phyloP scores from a whole-genome alignment of 2,888 invertebrate genomes.

The Eupelmus urozonus region DNA sequence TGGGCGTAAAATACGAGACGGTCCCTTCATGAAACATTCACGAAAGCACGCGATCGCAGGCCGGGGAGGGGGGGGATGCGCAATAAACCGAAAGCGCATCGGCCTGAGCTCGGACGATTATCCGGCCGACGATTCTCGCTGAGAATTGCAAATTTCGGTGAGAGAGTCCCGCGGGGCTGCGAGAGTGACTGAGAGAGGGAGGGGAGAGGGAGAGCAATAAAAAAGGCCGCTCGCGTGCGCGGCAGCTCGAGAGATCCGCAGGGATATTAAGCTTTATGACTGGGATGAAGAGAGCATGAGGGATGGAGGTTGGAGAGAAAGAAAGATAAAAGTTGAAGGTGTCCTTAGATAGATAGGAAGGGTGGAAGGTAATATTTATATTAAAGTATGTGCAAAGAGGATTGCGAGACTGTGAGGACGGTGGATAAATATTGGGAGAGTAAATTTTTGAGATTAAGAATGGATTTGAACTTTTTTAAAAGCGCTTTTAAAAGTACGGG shows the following conservation, averaged over 20 bases:
- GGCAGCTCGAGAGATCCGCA: not conserved
- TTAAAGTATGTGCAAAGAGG: no score
- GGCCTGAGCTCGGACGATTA: constrained; percentile 13
- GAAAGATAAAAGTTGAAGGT: constrained; percentile 21
- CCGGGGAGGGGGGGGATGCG: not conserved
- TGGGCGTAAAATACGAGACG: constrained; percentile 23
- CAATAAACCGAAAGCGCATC: not conserved
- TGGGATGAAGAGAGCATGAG: not conserved
- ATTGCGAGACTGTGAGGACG: no score
- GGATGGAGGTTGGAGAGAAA: not conserved
- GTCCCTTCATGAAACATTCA: constrained; percentile 37
- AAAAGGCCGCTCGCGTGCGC: constrained; percentile 10
- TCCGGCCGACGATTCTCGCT: not conserved
- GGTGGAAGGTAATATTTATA: not conserved
- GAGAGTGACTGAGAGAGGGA: no score
- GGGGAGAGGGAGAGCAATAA: not conserved
- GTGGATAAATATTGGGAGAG: no score
- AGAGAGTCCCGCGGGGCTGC: not conserved
- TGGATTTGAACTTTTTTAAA: no score
- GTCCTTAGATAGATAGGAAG: not conserved
- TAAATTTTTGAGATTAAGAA: no score
- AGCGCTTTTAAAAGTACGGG: no score
- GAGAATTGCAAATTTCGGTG: constrained; percentile 50
- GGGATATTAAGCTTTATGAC: constrained; percentile 48
- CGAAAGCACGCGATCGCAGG: not conserved